Percentiles rank a stretch among this genome's conserved stretches.
phyloP scores from a whole-genome alignment of 2,888 invertebrate genomes.

The Cryptophagus acutangulus region DNA sequence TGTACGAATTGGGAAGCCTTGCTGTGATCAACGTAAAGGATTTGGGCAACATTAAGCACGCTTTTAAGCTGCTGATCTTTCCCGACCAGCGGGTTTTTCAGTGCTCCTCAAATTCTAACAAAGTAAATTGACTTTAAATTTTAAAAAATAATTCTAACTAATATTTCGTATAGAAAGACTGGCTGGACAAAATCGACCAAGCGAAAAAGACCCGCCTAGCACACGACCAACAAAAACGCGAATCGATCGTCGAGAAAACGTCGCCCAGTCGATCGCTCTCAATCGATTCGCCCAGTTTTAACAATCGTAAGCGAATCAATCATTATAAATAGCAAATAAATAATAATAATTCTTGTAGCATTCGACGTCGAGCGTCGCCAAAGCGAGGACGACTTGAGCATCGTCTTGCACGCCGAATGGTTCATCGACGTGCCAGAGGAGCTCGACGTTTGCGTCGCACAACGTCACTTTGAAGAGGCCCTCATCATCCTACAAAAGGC shows the following conservation, averaged over 20 bases:
- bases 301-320: constrained; percentile 41
- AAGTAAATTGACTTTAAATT: constrained; percentile 31
- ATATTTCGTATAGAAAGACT: constrained; percentile 64
- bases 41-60: constrained; percentile 82
- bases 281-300: constrained; percentile 45
- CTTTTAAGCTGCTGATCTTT: constrained; percentile 90
- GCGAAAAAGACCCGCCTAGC: constrained; percentile 77
- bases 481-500: constrained; percentile 72
- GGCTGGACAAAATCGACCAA: constrained; percentile 88
- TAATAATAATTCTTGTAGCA: constrained; percentile 32
- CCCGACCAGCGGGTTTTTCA: constrained; percentile 91
- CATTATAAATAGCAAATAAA: constrained; percentile 4
- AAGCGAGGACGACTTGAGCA: constrained; percentile 43
- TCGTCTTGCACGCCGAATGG: constrained; percentile 81
- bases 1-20: constrained; percentile 81
- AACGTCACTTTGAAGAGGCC: constrained; percentile 92
- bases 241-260: constrained; percentile 42
- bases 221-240: constrained; percentile 54
- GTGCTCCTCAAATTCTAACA: constrained; percentile 67
- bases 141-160: background rate
- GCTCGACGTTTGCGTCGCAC: constrained; percentile 90
- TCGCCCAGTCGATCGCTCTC: constrained; percentile 48
- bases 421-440: constrained; percentile 87
- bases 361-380: no score
- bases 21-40: constrained; percentile 93